These are phyloP conservation scores for Drosophila cardini DNA, from an alignment of 1,140 invertebrate species.

Conservation along the genomic window DNA sequence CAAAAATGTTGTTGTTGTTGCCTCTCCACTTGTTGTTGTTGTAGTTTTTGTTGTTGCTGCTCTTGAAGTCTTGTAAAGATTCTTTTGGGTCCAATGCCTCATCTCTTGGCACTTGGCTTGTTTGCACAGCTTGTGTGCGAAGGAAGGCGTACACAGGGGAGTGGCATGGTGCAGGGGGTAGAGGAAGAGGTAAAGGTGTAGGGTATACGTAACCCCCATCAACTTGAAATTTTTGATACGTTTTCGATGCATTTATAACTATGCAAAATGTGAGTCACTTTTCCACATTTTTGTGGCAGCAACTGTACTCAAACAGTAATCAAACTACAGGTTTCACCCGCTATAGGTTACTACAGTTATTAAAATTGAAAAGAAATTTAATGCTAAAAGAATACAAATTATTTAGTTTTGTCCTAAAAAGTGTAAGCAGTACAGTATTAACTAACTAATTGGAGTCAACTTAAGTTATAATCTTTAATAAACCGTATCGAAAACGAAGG, in stretches of 20 bases:
- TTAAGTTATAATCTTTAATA: no score
- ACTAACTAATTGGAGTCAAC: no score
- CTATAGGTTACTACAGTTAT: no score
- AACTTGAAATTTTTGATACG: constrained; percentile 1
- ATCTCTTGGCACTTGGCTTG: constrained; percentile 25
- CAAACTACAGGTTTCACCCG: no score
- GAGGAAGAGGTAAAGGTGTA: no score
- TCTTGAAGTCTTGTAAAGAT: constrained; percentile 61
- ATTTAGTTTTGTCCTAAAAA: no score
- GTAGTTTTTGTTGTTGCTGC: constrained; percentile 22
- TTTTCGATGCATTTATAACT: constrained; percentile 13
- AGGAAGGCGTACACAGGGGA: neutral
- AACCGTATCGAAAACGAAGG: no score
- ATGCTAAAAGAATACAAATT: no score
- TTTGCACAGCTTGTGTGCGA: constrained; percentile 34
- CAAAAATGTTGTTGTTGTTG: constrained; percentile 10
- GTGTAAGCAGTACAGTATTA: no score
- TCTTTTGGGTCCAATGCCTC: constrained; percentile 36
- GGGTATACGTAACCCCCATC: neutral
- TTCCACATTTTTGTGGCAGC: neutral
- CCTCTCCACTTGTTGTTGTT: constrained; percentile 26
- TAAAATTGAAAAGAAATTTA: no score
- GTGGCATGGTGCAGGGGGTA: no score
- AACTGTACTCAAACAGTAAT: constrained; percentile 12
- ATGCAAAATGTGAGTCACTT: constrained; percentile 16